Conservation (phyloP, 2,888 invertebrate genomes). For the Blastobasis adustella region DNA sequence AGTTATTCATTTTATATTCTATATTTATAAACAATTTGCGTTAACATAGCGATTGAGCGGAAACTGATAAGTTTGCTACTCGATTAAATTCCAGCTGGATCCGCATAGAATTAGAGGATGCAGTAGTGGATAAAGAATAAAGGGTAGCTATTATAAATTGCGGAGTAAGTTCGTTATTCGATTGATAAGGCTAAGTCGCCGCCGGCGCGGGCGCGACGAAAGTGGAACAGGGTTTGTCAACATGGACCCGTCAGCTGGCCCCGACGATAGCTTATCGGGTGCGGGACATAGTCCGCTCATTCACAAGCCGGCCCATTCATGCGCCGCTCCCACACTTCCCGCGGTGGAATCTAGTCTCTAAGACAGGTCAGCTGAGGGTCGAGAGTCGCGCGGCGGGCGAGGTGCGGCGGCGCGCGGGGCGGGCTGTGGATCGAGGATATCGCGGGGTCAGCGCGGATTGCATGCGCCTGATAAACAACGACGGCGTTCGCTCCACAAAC, state of each 20-base stretch:
- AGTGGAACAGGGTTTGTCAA: constrained; percentile 73
- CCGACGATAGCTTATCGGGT: constrained; percentile 66
- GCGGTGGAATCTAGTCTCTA: constrained; percentile 41
- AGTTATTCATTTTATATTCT: too few relatives aligned
- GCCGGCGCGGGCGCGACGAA: constrained; percentile 48
- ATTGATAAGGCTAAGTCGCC: constrained; percentile 58
- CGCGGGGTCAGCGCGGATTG: constrained; percentile 73
- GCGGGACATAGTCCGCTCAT: constrained; percentile 73
- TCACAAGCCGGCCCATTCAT: constrained; percentile 72
- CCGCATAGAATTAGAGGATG: too few relatives aligned
- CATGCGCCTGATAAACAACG: constrained; percentile 66
- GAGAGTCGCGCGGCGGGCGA: constrained; percentile 24
- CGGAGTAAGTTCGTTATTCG: constrained; percentile 32
- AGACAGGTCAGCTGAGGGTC: constrained; percentile 31
- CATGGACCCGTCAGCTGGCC: constrained; percentile 70
- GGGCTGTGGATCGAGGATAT: constrained; percentile 67
- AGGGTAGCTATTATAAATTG: constrained; percentile 5
- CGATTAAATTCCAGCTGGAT: too few relatives aligned
- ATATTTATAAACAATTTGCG: too few relatives aligned
- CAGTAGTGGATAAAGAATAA: constrained; percentile 2
- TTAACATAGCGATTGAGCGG: too few relatives aligned
- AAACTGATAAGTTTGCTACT: too few relatives aligned
- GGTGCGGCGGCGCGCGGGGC: constrained; percentile 42
- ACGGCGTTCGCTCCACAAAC: constrained; percentile 45
- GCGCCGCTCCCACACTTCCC: constrained; percentile 37